Evolutionary conservation across 1,140 invertebrate species (phyloP).

Genomic region (Nebria ingens): DNA sequence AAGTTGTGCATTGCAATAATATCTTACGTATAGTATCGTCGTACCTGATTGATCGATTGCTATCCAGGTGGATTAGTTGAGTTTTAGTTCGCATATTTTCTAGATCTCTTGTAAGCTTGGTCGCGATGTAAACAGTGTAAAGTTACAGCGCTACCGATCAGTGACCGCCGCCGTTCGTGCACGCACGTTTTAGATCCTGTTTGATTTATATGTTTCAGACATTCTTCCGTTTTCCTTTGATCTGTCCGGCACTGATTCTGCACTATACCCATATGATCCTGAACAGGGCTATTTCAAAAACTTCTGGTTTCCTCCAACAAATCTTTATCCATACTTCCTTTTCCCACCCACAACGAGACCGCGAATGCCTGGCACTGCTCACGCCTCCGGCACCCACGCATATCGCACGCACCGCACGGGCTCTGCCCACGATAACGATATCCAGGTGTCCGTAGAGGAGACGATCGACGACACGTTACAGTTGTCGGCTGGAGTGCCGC

Average conservation of each 20-base stretch:
- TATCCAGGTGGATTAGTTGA: no score
- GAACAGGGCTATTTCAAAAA: conserved; percentile 40
- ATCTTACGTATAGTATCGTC: no score
- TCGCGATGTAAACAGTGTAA: conserved; percentile 17
- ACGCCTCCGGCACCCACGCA: conserved; percentile 25
- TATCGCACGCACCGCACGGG: conserved; percentile 29
- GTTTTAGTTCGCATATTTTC: no score
- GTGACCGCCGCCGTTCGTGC: neutral
- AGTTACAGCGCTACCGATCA: conserved; percentile 10
- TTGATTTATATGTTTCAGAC: conserved; percentile 44
- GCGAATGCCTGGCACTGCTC: conserved; percentile 31
- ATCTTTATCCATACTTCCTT: conserved; percentile 46
- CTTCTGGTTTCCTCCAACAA: conserved; percentile 42
- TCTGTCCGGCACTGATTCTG: conserved; percentile 43
- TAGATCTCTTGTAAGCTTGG: no score
- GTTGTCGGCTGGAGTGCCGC: conserved; percentile 31
- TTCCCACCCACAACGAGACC: conserved; percentile 37
- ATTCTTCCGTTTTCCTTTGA: conserved; percentile 41
- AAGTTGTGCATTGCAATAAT: no score
- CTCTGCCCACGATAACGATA: conserved; percentile 21
- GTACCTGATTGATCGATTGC: no score
- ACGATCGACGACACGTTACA: conserved; percentile 28
- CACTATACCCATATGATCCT: conserved; percentile 42
- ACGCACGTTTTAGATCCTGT: conserved; percentile 5
- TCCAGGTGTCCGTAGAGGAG: conserved; percentile 34